These are phyloP conservation scores for Emmelina monodactyla DNA, from an alignment of 2,888 invertebrate genomes.

Conservation along the genomic window DNA sequence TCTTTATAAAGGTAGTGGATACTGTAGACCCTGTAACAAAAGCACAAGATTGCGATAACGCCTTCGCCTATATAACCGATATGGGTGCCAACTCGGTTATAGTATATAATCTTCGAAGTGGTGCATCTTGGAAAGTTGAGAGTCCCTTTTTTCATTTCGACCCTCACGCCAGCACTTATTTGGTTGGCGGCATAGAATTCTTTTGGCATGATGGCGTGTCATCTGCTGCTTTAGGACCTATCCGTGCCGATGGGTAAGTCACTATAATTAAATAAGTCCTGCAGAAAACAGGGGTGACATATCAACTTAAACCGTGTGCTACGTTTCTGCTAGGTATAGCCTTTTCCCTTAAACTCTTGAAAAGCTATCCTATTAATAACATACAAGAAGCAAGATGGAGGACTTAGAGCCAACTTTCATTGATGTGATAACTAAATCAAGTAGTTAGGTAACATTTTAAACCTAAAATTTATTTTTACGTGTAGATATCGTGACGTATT, in stretches of 20 bases:
- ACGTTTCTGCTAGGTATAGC: too few species aligned
- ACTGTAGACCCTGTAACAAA: too few species aligned
- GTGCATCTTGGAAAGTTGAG: conserved; percentile 77
- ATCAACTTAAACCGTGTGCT: too few species aligned
- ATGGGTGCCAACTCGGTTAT: conserved; percentile 75
- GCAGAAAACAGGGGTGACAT: too few species aligned
- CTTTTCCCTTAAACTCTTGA: too few species aligned
- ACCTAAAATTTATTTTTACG: too few species aligned
- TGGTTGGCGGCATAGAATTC: conserved; percentile 77
- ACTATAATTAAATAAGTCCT: not conserved
- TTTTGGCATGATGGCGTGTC: conserved; percentile 85
- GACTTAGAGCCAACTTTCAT: too few species aligned
- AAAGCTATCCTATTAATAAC: too few species aligned
- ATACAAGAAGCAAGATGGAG: too few species aligned
- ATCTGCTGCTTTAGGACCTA: conserved; percentile 63
- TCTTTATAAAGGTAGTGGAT: too few species aligned
- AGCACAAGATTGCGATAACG: conserved; percentile 71
- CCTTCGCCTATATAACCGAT: conserved; percentile 78
- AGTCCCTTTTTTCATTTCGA: conserved; percentile 83
- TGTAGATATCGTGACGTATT: conserved; percentile 70
- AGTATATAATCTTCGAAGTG: conserved; percentile 71
- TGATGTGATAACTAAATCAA: too few species aligned
- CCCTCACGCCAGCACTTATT: conserved; percentile 74
- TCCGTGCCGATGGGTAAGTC: conserved; percentile 41
- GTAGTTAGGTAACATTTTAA: too few species aligned